Base-by-base conservation (phyloP, 2,113 vertebrate genomes). In the Diadophis punctatus region DNA sequence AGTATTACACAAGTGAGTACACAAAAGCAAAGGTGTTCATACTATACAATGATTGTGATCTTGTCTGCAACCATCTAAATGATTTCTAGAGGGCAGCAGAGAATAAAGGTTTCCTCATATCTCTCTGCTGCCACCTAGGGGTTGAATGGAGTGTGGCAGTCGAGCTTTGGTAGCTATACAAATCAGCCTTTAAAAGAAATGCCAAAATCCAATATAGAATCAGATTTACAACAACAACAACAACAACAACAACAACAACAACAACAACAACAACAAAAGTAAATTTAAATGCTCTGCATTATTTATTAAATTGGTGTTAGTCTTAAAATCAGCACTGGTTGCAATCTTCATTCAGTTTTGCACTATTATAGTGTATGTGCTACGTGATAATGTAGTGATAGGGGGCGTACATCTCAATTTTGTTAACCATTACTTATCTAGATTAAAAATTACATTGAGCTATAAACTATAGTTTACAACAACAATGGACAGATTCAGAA, bases 1-100 rank as follows among this genome's bases (percentile, higher is more conserved):
- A 96, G 97, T 5, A 97, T 98, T 92, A 96, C 95, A 27, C 94
- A 98, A 98, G 98, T 98, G 85, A 9, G 85, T 48, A 68, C 14
- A 8, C 8, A 68, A 49, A 51, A 49, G 9, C 43, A 68, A 63
- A 90, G 43, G 56, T 49, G 30, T 27, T 30, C 3, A 9, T 20
- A 9, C 48, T 0, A 30, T 80, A 43, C 74, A 80, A 22, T 80
- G 34, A 9, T 80, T 43, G 74, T 80, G 18, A 43, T 80, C 34
- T 22, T 43, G 74, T 1, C 34, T 80, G 74, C 18, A 43, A 43
- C 18, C 18, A 9, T 80, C 18, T 80, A 34, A 34, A 74, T 53
- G 14, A 16, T 53, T 16, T 0, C 52, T 16, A 18, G 51, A 14
- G 12, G 14, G 51, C 51, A 52, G 51, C 12, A 14, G 51, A 52